Evolutionary conservation across 2,113 vertebrate species (phyloP).

Genomic region (Lethenteron camtschaticum): DNA sequence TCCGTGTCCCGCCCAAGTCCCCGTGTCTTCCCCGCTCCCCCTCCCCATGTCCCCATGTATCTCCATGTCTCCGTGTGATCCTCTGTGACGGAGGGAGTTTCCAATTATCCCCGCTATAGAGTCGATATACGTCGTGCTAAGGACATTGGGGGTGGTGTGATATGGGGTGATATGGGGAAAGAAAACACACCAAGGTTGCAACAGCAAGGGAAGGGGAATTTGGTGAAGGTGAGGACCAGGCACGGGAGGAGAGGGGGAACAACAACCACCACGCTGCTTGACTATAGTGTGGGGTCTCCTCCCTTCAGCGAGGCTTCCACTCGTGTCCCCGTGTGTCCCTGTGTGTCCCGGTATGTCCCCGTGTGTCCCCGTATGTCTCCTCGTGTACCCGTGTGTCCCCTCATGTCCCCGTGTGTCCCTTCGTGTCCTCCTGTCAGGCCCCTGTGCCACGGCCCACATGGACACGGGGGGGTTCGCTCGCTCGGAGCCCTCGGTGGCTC

Average conservation of each 20-base stretch:
- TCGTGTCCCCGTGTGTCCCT: background rate
- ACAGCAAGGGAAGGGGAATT: no score
- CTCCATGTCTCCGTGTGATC: no score
- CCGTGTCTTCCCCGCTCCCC: no score
- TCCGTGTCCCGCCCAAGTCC: no score
- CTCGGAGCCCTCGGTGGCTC: constrained; percentile 35
- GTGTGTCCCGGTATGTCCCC: background rate
- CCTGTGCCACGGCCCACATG: constrained; percentile 61
- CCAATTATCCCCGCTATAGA: no score
- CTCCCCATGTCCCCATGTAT: no score
- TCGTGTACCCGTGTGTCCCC: background rate
- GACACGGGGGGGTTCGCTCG: constrained; percentile 86
- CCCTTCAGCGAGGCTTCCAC: background rate
- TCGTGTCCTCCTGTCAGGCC: constrained; percentile 24
- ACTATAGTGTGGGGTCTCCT: background rate
- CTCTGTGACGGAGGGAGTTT: no score
- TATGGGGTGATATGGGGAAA: no score
- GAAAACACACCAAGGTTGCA: no score
- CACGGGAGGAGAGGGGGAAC: background rate
- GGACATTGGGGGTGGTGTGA: no score
- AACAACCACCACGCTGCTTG: background rate
- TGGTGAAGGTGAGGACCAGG: background rate
- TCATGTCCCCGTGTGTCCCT: background rate
- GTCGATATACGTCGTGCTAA: no score
- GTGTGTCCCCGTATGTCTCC: no score